Percentiles rank a stretch among this genome's conserved stretches.
Conservation (phyloP, 2,113 vertebrate genomes). For the Siniperca chuatsi region DNA sequence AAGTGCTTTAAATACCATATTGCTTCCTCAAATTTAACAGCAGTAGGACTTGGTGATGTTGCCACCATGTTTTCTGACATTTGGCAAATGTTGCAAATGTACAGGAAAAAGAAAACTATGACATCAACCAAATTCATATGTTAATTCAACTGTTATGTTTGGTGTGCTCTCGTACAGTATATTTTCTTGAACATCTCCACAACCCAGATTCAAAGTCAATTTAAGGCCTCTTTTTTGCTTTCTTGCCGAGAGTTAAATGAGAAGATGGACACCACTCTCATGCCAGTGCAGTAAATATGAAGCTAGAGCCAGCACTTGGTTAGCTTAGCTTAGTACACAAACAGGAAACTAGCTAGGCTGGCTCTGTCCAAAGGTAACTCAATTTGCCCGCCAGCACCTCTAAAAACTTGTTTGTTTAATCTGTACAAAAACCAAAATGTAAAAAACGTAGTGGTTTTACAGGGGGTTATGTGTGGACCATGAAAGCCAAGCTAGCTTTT, state of each 20-base stretch:
- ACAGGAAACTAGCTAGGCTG: neutral
- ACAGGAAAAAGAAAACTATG: neutral
- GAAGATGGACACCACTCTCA: neutral
- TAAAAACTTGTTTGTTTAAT: neutral
- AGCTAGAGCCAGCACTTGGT: neutral
- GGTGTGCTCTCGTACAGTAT: neutral
- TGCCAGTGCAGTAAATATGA: neutral
- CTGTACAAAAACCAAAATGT: neutral
- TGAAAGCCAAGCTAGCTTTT: neutral
- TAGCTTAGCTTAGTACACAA: neutral
- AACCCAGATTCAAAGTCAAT: slow-evolving; percentile 11
- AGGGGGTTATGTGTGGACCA: neutral
- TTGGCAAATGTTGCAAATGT: slow-evolving; percentile 3
- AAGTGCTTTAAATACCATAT: slow-evolving; percentile 31
- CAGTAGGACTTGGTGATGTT: slow-evolving; percentile 4
- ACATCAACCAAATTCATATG: neutral
- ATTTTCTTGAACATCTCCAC: slow-evolving; percentile 10
- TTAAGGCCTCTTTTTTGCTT: slow-evolving; percentile 22
- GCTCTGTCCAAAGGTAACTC: neutral
- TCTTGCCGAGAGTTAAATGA: neutral
- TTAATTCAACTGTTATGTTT: neutral
- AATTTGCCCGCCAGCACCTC: neutral
- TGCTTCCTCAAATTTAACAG: slow-evolving; percentile 33
- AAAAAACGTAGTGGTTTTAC: slow-evolving; percentile 5
- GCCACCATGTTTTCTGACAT: slow-evolving; percentile 14